Base-by-base conservation (phyloP, 2,797 vertebrate species). In the Xiphophorus birchmanni region DNA sequence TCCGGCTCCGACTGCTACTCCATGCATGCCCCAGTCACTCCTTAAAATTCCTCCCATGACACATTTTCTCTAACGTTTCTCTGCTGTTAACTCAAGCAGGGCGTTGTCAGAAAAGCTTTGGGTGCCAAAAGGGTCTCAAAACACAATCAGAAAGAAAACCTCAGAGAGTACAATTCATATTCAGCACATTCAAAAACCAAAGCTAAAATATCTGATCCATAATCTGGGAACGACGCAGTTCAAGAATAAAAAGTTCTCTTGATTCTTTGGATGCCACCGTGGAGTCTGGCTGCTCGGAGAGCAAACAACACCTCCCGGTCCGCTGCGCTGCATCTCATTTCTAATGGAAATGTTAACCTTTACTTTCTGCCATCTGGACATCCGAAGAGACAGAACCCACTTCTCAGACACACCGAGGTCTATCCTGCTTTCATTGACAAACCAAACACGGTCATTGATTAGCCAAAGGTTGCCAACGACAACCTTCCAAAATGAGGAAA, bases 311-410 rank as follows among this genome's bases (percentile, higher is more conserved):
- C 71, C 44, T 73, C 17, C 47, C 79, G 29, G 58, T 77, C 75
- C 29, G 69, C 84, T 78, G 58, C 9, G 15, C 80, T 75, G 80
- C 65, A 54, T 60, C 84, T 87, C 84, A 90, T 93, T 84, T 73
- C 87, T 88, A 88, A 91, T 92, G 85, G 73, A 93, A 85, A 90
- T 56, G 84, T 89, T 89, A 86, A 92, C 90, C 90, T 93, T 93
- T 92, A 60, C 78, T 77, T 79, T 84, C 79, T 83, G 76, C 73
- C 82, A 78, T 29, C 37, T 54, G 75, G 47, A 78, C 76, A 79
- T 12, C 42, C 7, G 42, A 32, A 73, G 13, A 56, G 45, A 26
- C 69, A 7, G 18, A 1, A 6, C 48, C n/a, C n/a, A 37, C 21
- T 52, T 56, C 50, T 44, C 52, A 52, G 50, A 35, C 65, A 40